Base-by-base conservation (phyloP, 2,113 vertebrate species). In the Lagenorhynchus albirostris region DNA sequence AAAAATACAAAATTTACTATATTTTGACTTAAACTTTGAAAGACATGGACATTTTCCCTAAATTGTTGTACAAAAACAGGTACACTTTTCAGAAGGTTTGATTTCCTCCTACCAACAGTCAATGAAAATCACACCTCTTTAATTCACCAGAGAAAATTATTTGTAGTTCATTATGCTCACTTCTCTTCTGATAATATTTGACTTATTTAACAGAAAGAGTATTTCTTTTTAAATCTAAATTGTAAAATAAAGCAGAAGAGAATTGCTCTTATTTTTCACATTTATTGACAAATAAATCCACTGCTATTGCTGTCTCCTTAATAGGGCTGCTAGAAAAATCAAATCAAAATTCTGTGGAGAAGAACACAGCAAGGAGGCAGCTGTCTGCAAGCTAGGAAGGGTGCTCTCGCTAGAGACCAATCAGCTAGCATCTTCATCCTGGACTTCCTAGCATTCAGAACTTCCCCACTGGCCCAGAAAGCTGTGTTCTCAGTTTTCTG, bases 181-280 rank as follows among this genome's bases (percentile, higher is more conserved):
- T 90, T 82, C 44, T 68, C 47, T 96, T 70, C 47, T 93, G 84
- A 76, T 53, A 26, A 33, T 33, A 81, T 68, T 33, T 95, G 91
- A 89, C 89, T 85, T 90, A 31, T 85, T 74, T 88, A 92, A 90
- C 53, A 94, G 76, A 76, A 90, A 85, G 58, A 88, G 55, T 11
- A 41, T 58, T 15, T 85, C 44, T 67, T 96, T 67, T 95, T 65
- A 65, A n/a, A 65, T 36, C 68, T 87, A 76, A 97, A 63, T 31
- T 55, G 5, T 60, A 93, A 89, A 91, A 89, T 31, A 91, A 74
- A 94, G 44, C 76, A 82, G 67, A 81, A 73, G 23, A 83, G 50
- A 76, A 88, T 41, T 83, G 47, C 33, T 94, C 53, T 96, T 91
- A 77, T 65, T 96, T 93, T 89, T 93, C 14, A 81, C 44, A 77